Conservation (phyloP, 2,888 invertebrate genomes). For the Eulithis prunata region DNA sequence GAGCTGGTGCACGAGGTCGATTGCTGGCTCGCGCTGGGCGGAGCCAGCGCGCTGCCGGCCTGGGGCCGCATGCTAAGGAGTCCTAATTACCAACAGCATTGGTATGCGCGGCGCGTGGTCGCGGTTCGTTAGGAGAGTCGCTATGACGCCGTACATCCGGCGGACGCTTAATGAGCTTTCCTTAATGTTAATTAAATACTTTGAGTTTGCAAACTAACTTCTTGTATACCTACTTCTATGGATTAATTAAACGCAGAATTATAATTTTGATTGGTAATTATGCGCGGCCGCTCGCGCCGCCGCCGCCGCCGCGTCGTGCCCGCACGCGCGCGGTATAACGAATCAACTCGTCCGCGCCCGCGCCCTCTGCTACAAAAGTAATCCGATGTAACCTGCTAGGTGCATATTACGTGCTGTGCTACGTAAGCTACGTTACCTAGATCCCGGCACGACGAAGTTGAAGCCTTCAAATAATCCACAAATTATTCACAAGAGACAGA, state of each 20-base stretch:
- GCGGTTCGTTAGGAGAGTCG: slow-evolving; percentile 8
- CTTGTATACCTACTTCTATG: slow-evolving; percentile 17
- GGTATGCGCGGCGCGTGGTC: slow-evolving; percentile 14
- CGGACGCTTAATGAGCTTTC: slow-evolving; percentile 32
- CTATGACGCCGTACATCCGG: slow-evolving; percentile 8
- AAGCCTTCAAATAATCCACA: too few species aligned
- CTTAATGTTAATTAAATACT: slow-evolving; percentile 33
- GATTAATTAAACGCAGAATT: slow-evolving; percentile 22
- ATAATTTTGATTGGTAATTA: slow-evolving; percentile 17
- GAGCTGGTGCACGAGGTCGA: slow-evolving; percentile 1
- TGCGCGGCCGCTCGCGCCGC: neutral
- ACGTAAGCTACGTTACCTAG: too few species aligned
- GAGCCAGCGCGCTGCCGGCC: neutral
- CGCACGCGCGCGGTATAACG: too few species aligned
- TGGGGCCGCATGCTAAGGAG: slow-evolving; percentile 18
- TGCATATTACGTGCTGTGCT: too few species aligned
- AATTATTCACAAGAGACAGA: too few species aligned
- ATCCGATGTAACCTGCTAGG: too few species aligned
- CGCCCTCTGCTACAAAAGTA: too few species aligned
- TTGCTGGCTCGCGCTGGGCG: slow-evolving; percentile 2
- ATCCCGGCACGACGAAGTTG: too few species aligned
- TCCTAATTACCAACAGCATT: slow-evolving; percentile 18
- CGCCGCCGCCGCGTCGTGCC: too few species aligned
- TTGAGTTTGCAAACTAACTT: slow-evolving; percentile 26
- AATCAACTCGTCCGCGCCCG: too few species aligned